Evolutionary conservation across 2,113 vertebrate genomes (phyloP), one percentile per base, ranked within the genome.

Genomic region (Nibea coibor): DNA sequence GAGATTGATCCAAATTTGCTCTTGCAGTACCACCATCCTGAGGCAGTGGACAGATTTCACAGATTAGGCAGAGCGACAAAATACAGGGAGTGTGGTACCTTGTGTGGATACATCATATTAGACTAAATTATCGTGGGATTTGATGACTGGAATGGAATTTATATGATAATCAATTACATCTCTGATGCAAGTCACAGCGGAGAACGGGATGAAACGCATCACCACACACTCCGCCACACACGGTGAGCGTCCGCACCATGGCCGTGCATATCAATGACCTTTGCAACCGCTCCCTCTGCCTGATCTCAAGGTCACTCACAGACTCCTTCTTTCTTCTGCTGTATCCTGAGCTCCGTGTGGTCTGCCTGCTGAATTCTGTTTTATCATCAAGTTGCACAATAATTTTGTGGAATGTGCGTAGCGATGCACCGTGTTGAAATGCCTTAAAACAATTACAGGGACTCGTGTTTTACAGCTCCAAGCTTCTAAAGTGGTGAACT

Each of bases 1-100:
- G 89, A 92, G 88, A 90, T 88, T 87, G 88, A 90, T 92, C 84
- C 91, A 91, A 88, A 91, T 90, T 75, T 85, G 56, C 69, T 80
- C 68, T 77, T 74, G 85, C 87, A 68, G 78, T 48, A 39, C 69
- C 4, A 19, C 58, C 70, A 79, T 86, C 87, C 80, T 16, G 76
- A 85, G 82, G 87, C 90, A 66, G 68, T 16, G 72, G 76, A 26
- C 85, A 85, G 75, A 86, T 87, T 89, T 87, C 35, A 80, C 75
- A 76, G 78, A 88, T 88, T 75, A 84, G 80, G 45, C 65, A 45
- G 59, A 63, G 20, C 35, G 70, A 72, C 68, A 64, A 76, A 77
- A 69, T 75, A 56, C 70, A 39, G 39, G 43, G 56, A 53, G 43
- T 28, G 22, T 26, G 16, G 86, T 42, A 19, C 56, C 81, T 71